These are phyloP conservation scores for Heliconius hermathena DNA, from an alignment of 1,140 invertebrate genomes.

Conservation along the genomic window DNA sequence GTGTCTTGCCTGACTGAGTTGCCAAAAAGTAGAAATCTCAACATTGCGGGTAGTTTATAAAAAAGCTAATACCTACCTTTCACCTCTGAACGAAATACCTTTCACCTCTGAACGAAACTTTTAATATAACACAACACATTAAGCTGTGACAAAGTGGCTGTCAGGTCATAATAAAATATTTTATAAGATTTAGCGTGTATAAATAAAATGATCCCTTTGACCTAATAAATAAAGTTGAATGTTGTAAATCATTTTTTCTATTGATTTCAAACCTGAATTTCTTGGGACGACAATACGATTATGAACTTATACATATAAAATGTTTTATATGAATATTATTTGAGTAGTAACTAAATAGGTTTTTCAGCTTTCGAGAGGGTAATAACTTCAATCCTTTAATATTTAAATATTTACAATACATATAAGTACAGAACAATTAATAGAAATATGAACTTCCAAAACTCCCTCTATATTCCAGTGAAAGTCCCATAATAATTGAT, in stretches of 20 bases:
- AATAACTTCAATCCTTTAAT: background rate
- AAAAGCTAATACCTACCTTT: background rate
- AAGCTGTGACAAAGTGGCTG: conserved; percentile 32
- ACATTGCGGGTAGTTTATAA: background rate
- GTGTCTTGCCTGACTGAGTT: background rate
- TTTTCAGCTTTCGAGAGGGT: background rate
- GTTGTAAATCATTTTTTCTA: background rate
- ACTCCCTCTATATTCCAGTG: too few relatives aligned
- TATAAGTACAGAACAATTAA: too few relatives aligned
- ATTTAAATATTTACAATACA: too few relatives aligned
- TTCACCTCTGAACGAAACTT: conserved; percentile 12
- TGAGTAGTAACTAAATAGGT: background rate
- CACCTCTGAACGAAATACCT: conserved; percentile 7
- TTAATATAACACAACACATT: conserved; percentile 35
- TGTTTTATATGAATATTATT: background rate
- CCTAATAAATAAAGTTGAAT: background rate
- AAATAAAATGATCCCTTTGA: background rate
- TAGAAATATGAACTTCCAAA: too few relatives aligned
- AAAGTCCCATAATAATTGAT: too few relatives aligned
- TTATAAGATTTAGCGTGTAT: background rate
- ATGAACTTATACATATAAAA: background rate
- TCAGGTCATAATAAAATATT: conserved; percentile 27
- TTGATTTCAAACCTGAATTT: background rate
- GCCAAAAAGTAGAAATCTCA: background rate
- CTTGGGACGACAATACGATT: conserved; percentile 2